phyloP scores from a whole-genome alignment of 2,113 vertebrate species.

The Phalacrocorax pelagicus region DNA sequence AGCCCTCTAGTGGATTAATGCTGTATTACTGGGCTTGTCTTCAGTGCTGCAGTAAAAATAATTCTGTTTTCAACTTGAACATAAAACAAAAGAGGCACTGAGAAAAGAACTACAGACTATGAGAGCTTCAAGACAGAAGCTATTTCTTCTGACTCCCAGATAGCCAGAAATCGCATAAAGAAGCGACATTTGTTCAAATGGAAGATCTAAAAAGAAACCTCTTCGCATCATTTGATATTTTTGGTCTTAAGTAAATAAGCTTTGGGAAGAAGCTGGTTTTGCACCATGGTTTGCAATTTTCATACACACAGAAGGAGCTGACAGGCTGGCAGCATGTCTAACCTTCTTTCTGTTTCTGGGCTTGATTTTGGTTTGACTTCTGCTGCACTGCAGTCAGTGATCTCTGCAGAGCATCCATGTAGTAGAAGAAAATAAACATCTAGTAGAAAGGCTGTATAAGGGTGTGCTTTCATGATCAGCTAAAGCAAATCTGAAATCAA shows the following conservation, averaged over 20 bases:
- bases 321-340: neutral
- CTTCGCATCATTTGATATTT: neutral
- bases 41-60: neutral
- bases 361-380: neutral
- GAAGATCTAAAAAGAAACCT: neutral
- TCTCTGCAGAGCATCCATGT: neutral
- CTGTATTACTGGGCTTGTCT: neutral
- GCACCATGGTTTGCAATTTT: neutral
- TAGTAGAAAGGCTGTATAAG: neutral
- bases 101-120: neutral
- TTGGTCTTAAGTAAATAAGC: neutral
- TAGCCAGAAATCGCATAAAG: neutral
- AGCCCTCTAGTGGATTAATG: constrained; percentile 17
- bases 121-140: neutral
- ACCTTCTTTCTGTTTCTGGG: neutral
- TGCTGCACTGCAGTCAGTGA: neutral
- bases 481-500: neutral
- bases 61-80: neutral
- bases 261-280: neutral
- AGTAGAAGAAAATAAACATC: neutral
- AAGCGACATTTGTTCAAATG: neutral
- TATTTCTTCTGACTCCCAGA: neutral
- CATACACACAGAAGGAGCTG: neutral
- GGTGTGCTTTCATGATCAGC: neutral
- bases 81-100: neutral